phyloP scores from a whole-genome alignment of 2,113 vertebrate genomes.

The rabbit (Oryctolagus cuniculus) region DNA sequence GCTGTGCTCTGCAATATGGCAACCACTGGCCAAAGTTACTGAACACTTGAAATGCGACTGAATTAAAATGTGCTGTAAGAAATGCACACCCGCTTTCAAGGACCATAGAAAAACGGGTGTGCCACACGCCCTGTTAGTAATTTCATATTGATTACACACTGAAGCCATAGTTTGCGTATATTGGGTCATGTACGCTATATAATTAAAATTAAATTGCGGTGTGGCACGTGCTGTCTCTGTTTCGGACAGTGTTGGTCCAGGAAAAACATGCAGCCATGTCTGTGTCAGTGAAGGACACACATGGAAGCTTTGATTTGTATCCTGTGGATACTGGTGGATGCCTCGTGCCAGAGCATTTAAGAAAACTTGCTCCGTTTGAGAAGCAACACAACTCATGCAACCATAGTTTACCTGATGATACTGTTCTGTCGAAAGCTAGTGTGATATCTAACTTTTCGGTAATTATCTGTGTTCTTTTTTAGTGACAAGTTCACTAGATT shows the following conservation, averaged over 20 bases:
- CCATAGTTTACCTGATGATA: accelerated
- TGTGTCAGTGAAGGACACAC: neutral
- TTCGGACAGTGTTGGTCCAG: neutral
- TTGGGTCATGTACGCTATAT: neutral
- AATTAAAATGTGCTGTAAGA: neutral
- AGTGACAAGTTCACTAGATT: constrained; percentile 99
- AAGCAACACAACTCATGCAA: accelerated
- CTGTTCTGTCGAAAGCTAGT: neutral
- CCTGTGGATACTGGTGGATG: accelerated
- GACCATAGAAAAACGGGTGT: neutral
- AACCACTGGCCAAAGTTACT: neutral
- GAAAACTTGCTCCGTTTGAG: neutral
- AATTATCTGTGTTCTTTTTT: constrained; percentile 67
- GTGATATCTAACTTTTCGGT: constrained; percentile 1
- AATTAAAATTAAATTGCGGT: neutral
- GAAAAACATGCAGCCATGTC: neutral
- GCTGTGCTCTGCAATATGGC: neutral
- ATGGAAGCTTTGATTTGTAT: neutral
- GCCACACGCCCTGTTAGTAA: neutral
- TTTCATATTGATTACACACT: neutral
- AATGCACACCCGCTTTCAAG: neutral
- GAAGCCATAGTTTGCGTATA: neutral
- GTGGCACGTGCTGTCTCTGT: neutral
- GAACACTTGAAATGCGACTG: neutral
- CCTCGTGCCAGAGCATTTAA: neutral